Conservation (phyloP, 2,797 vertebrate species). For the Chelon auratus region DNA sequence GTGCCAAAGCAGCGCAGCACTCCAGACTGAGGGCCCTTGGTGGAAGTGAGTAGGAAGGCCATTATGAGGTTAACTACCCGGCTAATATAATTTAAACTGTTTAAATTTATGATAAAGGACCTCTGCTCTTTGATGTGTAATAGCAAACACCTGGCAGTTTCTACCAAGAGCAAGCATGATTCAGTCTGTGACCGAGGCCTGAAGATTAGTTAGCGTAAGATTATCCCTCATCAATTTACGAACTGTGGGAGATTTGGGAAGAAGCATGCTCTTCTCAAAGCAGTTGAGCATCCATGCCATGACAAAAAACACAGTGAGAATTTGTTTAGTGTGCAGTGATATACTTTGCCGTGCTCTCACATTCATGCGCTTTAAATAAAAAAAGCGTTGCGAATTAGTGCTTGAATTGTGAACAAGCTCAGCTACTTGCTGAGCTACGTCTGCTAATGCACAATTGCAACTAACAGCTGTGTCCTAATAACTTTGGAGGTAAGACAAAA, state of each 20-base stretch:
- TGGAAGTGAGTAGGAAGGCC: constrained; percentile 34
- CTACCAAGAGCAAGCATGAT: constrained; percentile 31
- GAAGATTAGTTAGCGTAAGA: background rate
- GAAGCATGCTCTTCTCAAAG: background rate
- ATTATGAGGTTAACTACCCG: constrained; percentile 58
- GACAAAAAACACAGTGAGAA: background rate
- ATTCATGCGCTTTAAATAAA: background rate
- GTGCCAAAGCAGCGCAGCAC: constrained; percentile 41
- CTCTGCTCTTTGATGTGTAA: constrained; percentile 59
- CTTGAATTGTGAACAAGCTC: background rate
- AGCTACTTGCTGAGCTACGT: background rate
- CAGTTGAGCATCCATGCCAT: background rate
- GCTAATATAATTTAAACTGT: constrained; percentile 58
- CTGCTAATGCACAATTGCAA: background rate
- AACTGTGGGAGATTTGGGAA: background rate
- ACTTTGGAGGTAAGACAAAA: background rate
- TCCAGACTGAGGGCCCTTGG: constrained; percentile 13
- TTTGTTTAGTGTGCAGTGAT: background rate
- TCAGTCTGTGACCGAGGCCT: constrained; percentile 21
- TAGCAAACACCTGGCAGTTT: constrained; percentile 64
- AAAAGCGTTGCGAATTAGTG: background rate
- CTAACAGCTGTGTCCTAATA: background rate
- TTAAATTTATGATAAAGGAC: constrained; percentile 57
- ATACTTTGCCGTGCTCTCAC: background rate
- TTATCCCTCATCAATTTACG: background rate